Base-by-base conservation (phyloP, 2,113 vertebrate genomes). In the Hucho hucho region DNA sequence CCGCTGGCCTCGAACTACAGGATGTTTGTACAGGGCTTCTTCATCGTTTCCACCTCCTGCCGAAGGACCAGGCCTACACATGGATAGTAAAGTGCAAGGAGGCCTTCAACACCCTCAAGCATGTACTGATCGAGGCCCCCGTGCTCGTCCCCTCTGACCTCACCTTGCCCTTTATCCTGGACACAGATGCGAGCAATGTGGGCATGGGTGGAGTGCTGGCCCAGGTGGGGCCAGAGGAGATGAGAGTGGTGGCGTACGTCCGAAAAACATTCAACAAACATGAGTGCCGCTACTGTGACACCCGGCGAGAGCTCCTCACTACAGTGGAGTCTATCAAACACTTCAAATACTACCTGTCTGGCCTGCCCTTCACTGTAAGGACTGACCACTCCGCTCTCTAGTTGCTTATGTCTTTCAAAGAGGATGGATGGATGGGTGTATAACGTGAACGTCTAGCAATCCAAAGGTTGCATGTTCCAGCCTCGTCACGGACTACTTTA, bases 401-500 rank as follows among this genome's bases (percentile, higher is more conserved):
- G 65, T 85, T 73, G 75, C 16, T 80, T 6, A 70, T 73, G 56
- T 71, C 49, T 3, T 81, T 84, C n/a, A 29, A 37, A 43, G 74
- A 81, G 37, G 37, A 43, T 43, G 37, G 32, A 32, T 32, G 32
- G 9, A 12, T 43, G 37, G 9, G 37, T 2, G 9, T 11, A 43
- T 43, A 43, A 43, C 9, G 2, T 43, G 37, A 43, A 43, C 37
- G 37, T 43, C 37, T 43, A 43, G 37, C 37, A 43, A 11, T 11
- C 37, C 37, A 43, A 43, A 43, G 37, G 37, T 43, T 43, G 37
- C 37, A 2, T 43, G 37, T 43, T 43, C 9, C 2, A 43, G 37
- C 37, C 37, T 43, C 9, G 11, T 43, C 37, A 12, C 9, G 2
- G 37, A 43, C 37, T 11, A 12, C 37, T 43, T 43, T 43, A 43